Evolutionary conservation across 2,113 vertebrate species (phyloP), one percentile per base, ranked within the genome.

Genomic region (Cepphus grylle): DNA sequence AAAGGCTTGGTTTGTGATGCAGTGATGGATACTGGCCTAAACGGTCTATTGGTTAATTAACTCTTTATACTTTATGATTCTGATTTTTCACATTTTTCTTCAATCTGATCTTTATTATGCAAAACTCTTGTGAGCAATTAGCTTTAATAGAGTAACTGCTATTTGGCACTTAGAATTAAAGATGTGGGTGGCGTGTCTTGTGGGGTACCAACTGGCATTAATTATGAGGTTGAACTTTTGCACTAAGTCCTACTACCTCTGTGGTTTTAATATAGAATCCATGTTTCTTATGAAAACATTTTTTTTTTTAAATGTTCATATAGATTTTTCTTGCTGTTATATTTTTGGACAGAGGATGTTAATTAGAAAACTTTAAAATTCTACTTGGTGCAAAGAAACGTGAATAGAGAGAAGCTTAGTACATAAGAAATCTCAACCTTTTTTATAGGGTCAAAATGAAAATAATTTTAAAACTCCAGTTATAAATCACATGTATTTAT

Each of bases 151-250:
- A 88, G 38, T 42, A 78, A 66, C 21, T 93, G 47, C 21, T 82
- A 34, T 88, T 67, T 81, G 65, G 5, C 23, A 81, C 40, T 81
- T 78, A n/a, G 56, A 91, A 92, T 67, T 67, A 84, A 84, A 34
- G 17, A 65, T 76, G 43, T 88, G 32, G 65, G 81, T 92, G 82
- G n/a, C 0, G 1, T 90, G 86, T 77, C 85, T 80, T 92, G 29
- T 88, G 62, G 66, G 80, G 70, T 93, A 81, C 58, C 50, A 77
- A 77, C 47, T 88, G 72, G 23, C 38, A 73, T 90, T 94, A 92
- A 83, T 83, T 83, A 93, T 73, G 42, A 92, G 23, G 12, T 16
- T 95, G 79, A 95, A 88, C 80, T 83, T 94, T 71, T 59, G n/a
- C 40, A 71, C 61, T 90, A 2, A 80, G 19, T 88, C 8, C 55